A percentile compares a stretch with the other conserved stretches of the same genome.
phyloP scores from a whole-genome alignment of 2,113 vertebrate genomes.

The Carassius gibelio region DNA sequence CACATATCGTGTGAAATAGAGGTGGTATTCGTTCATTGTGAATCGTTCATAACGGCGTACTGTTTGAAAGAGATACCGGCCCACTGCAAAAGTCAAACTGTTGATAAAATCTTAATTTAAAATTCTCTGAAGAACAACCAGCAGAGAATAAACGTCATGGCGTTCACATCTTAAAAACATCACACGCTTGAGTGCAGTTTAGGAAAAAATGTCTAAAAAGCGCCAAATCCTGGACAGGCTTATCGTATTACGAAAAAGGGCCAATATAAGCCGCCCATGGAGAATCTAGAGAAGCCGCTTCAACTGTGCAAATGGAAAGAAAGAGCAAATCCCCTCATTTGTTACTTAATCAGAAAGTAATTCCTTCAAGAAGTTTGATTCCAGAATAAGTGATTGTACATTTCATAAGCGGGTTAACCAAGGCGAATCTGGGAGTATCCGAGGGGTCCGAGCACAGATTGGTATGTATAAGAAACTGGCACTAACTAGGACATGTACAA shows the following conservation, averaged over 20 bases:
- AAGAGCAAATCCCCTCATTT: constrained; percentile 32
- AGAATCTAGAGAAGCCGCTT: constrained; percentile 23
- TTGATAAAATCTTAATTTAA: constrained; percentile 21
- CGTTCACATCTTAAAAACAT: constrained; percentile 15
- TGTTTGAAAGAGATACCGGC: not conserved
- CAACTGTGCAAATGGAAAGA: constrained; percentile 5
- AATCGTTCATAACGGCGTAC: not conserved
- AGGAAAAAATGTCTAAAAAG: not conserved
- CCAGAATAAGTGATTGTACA: constrained; percentile 13
- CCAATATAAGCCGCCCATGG: constrained; percentile 25
- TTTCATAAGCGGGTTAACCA: constrained; percentile 28
- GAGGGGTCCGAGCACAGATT: not conserved
- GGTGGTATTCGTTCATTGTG: not conserved
- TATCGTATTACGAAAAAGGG: constrained; percentile 7
- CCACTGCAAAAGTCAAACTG: constrained; percentile 1
- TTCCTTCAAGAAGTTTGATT: constrained; percentile 29
- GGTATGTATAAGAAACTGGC: not conserved
- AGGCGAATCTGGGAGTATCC: not conserved
- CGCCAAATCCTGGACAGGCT: constrained; percentile 20
- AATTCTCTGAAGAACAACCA: constrained; percentile 22
- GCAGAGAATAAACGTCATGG: not conserved
- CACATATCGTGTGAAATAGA: not conserved
- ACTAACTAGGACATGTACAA: no score
- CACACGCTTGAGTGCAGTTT: not conserved
- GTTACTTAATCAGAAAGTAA: constrained; percentile 39